Evolutionary conservation across 2,113 vertebrate species (phyloP).

Genomic region (Lepidothrix coronata): DNA sequence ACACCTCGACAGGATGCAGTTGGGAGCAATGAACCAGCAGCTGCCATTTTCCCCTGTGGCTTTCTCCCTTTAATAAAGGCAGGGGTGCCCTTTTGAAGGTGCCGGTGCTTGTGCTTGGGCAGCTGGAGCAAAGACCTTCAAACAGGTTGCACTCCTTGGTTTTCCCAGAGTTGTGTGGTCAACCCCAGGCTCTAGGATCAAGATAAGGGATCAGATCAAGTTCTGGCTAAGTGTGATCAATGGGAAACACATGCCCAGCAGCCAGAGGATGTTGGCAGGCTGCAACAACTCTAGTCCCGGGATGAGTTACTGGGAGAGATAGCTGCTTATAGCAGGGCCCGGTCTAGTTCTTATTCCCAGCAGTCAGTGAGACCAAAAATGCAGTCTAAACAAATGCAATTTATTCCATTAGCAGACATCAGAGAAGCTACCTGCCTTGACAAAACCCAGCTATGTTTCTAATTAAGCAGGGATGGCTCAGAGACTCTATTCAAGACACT

Average conservation of each 20-base stretch:
- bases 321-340: neutral
- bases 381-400: neutral
- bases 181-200: neutral
- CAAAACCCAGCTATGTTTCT: constrained; percentile 23
- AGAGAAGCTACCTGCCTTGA: constrained; percentile 35
- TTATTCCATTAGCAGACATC: constrained; percentile 12
- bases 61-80: neutral
- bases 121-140: neutral
- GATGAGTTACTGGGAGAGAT: neutral
- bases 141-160: neutral
- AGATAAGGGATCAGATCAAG: neutral
- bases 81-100: neutral
- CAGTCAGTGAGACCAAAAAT: neutral
- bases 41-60: neutral
- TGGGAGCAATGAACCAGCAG: neutral
- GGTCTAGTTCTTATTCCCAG: neutral
- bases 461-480: constrained; percentile 7
- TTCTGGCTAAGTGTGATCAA: neutral
- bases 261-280: neutral
- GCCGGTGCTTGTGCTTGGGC: neutral
- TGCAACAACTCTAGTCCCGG: neutral
- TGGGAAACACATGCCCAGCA: neutral
- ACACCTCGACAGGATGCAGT: neutral
- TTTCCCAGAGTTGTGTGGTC: neutral
- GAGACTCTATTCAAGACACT: neutral